Percentiles rank a stretch among this genome's conserved stretches.
These are phyloP conservation scores for Hemichromis elongatus DNA, from an alignment of 2,113 vertebrate species.

Conservation along the genomic window DNA sequence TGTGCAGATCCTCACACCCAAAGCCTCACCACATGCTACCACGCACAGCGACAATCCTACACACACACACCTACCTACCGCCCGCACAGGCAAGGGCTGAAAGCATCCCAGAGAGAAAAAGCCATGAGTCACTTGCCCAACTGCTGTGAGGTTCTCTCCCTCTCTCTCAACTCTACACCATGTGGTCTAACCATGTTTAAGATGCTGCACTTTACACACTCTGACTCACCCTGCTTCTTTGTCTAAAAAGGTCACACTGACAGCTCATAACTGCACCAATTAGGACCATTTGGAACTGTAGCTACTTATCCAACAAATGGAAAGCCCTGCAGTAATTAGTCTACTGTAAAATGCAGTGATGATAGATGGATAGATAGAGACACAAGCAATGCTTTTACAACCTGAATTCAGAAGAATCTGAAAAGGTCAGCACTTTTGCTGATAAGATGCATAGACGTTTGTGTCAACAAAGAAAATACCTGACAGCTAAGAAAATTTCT, in stretches of 20 bases:
- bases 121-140: constrained; percentile 52
- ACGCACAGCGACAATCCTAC: constrained; percentile 31
- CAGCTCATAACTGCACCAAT: constrained; percentile 34
- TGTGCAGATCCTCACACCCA: background rate
- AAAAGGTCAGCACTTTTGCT: constrained; percentile 6
- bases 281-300: background rate
- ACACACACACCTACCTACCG: constrained; percentile 28
- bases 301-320: background rate
- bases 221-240: constrained; percentile 44
- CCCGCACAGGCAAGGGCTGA: constrained; percentile 17
- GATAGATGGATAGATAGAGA: background rate
- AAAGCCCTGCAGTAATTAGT: background rate
- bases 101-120: constrained; percentile 32
- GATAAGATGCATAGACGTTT: background rate
- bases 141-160: constrained; percentile 47
- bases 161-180: constrained; percentile 19
- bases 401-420: background rate
- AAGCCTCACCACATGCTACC: constrained; percentile 34
- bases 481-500: background rate
- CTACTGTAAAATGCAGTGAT: background rate
- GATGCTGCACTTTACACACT: constrained; percentile 27
- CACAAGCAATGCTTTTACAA: background rate
- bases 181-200: constrained; percentile 39
- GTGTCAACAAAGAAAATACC: background rate
- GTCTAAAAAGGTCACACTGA: constrained; percentile 44